Conservation (phyloP, 2,888 invertebrate genomes). For the Zhuqinia jingwanae region DNA sequence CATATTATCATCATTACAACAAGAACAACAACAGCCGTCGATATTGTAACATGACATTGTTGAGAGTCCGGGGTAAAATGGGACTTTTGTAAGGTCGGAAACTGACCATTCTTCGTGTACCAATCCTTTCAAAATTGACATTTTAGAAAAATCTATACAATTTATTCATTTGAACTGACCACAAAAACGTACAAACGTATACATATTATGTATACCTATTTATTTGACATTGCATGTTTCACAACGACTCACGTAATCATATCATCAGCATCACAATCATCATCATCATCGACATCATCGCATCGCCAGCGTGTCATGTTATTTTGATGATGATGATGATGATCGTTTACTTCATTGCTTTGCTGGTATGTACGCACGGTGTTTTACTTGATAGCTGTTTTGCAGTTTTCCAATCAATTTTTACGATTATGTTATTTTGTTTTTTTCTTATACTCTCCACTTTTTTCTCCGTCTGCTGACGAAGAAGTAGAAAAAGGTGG, state of each 20-base stretch:
- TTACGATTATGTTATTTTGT: slow-evolving; percentile 64
- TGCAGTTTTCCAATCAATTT: slow-evolving; percentile 67
- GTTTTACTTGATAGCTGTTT: slow-evolving; percentile 57
- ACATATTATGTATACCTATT: background rate
- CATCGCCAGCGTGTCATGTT: slow-evolving; percentile 13
- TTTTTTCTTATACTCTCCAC: background rate
- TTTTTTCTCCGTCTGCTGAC: background rate
- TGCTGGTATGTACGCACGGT: slow-evolving; percentile 21
- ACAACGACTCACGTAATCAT: slow-evolving; percentile 23
- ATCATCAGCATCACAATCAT: slow-evolving; percentile 25
- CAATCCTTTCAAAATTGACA: no score
- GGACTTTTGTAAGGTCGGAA: background rate
- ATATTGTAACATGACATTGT: background rate
- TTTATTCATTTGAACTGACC: background rate
- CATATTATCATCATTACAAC: no score
- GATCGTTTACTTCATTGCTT: background rate
- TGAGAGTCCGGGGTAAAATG: background rate
- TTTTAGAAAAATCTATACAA: background rate
- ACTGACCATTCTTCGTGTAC: background rate
- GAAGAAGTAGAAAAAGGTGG: slow-evolving; percentile 23
- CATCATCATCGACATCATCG: no score
- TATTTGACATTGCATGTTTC: slow-evolving; percentile 36
- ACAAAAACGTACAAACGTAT: background rate
- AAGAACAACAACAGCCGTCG: background rate
- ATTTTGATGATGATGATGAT: slow-evolving; percentile 32